phyloP scores from a whole-genome alignment of 2,113 vertebrate genomes.

The Aldabrachelys gigantea region DNA sequence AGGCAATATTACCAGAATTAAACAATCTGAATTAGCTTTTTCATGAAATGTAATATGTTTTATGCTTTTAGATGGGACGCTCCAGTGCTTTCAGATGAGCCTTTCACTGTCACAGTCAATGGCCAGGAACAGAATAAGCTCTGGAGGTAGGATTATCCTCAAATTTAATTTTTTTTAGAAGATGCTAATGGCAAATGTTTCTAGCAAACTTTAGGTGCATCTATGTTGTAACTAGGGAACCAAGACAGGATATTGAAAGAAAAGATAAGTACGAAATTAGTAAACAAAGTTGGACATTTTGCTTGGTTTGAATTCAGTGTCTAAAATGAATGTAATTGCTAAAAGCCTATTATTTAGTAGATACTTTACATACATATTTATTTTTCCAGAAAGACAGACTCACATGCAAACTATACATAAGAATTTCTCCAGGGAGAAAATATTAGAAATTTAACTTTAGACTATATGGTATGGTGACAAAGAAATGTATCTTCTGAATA shows the following conservation, averaged over 20 bases:
- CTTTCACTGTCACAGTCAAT: slow-evolving; percentile 89
- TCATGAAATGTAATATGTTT: slow-evolving; percentile 92
- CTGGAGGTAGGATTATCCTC: slow-evolving; percentile 90
- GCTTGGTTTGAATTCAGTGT: slow-evolving; percentile 72
- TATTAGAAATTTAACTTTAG: slow-evolving; percentile 32
- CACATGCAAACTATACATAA: not conserved
- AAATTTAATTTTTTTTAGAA: slow-evolving; percentile 90
- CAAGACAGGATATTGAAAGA: slow-evolving; percentile 85
- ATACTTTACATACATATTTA: not conserved
- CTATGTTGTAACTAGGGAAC: slow-evolving; percentile 84
- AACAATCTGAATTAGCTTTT: slow-evolving; percentile 92
- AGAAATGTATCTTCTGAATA: not conserved
- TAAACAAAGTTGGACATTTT: slow-evolving; percentile 84
- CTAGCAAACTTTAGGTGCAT: slow-evolving; percentile 86
- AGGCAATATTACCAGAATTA: slow-evolving; percentile 92
- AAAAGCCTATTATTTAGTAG: slow-evolving; percentile 42
- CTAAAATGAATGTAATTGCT: slow-evolving; percentile 71
- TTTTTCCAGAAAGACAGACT: not conserved
- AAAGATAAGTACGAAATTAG: slow-evolving; percentile 81
- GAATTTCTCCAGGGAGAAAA: not conserved
- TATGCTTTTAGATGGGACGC: slow-evolving; percentile 89
- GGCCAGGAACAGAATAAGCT: slow-evolving; percentile 91
- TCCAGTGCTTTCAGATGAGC: slow-evolving; percentile 88
- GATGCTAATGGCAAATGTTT: slow-evolving; percentile 90
- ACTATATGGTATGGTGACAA: not conserved